These are phyloP conservation scores for Otolemur crassicaudatus DNA, from an alignment of 2,797 vertebrate species.

Conservation along the genomic window DNA sequence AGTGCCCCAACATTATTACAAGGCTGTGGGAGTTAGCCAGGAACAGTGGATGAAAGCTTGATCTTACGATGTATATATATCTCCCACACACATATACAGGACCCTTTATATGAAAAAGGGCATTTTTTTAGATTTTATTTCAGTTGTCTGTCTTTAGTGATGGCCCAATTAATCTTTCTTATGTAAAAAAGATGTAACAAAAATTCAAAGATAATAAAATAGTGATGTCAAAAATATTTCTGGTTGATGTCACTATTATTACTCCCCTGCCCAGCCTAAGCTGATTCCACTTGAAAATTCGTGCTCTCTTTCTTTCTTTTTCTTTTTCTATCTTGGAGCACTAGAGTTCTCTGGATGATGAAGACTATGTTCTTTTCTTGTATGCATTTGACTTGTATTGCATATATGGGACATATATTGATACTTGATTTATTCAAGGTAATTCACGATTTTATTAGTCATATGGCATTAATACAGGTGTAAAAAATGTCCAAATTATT, in stretches of 20 bases:
- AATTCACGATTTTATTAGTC: slow-evolving; percentile 88
- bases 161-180: neutral
- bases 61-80: neutral
- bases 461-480: slow-evolving; percentile 89
- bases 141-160: neutral
- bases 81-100: too few relatives aligned
- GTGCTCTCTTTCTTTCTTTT: slow-evolving; percentile 98
- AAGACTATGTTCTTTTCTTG: slow-evolving; percentile 89
- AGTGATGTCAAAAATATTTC: slow-evolving; percentile 93
- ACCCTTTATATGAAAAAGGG: too few relatives aligned
- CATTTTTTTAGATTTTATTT: neutral
- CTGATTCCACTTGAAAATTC: slow-evolving; percentile 95
- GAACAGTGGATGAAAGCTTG: neutral
- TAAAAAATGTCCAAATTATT: slow-evolving; percentile 89
- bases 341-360: slow-evolving; percentile 92
- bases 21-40: neutral
- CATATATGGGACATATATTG: slow-evolving; percentile 91
- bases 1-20: neutral
- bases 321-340: slow-evolving; percentile 95
- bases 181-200: neutral
- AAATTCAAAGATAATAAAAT: neutral
- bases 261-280: slow-evolving; percentile 92
- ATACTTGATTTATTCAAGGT: slow-evolving; percentile 90
- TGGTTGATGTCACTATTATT: slow-evolving; percentile 93
- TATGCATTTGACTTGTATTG: slow-evolving; percentile 90